Evolutionary conservation across 2,113 vertebrate genomes (phyloP).

Genomic region (Menidia beryllina): DNA sequence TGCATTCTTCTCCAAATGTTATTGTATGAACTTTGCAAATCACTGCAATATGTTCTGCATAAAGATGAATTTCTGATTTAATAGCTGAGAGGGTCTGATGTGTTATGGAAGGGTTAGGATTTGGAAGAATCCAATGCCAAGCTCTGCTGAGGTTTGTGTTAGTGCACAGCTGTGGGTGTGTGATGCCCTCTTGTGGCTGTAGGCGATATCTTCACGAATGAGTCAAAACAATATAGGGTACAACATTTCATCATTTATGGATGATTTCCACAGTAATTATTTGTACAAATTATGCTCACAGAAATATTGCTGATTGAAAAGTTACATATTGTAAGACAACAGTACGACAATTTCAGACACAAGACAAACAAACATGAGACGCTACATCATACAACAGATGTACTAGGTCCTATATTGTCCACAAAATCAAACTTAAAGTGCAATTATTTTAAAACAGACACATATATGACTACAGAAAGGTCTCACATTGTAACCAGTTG

Average conservation of each 20-base stretch:
- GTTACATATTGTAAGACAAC: conserved; percentile 40
- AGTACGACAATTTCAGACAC: conserved; percentile 32
- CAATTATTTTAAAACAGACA: conserved; percentile 72
- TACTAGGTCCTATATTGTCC: conserved; percentile 25
- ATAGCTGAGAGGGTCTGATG: not conserved
- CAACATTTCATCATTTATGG: conserved; percentile 68
- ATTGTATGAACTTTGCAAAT: too few species aligned
- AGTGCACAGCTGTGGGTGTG: conserved; percentile 1
- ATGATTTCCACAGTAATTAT: conserved; percentile 48
- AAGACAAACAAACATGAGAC: conserved; percentile 53
- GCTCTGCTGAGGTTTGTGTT: too few species aligned
- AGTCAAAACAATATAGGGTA: not conserved
- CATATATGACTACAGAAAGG: conserved; percentile 62
- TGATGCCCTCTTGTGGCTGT: conserved; percentile 53
- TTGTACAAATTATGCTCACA: conserved; percentile 44
- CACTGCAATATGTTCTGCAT: not conserved
- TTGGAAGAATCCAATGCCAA: too few species aligned
- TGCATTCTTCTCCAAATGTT: too few species aligned
- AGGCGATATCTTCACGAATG: not conserved
- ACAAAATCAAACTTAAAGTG: conserved; percentile 54
- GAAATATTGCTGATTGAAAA: conserved; percentile 52
- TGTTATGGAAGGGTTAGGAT: not conserved
- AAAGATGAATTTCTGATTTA: not conserved
- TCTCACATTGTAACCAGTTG: conserved; percentile 40
- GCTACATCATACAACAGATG: conserved; percentile 31